These are phyloP conservation scores for Antechinus stuartii DNA, from an alignment of 2,113 vertebrate species.

Conservation along the genomic window DNA sequence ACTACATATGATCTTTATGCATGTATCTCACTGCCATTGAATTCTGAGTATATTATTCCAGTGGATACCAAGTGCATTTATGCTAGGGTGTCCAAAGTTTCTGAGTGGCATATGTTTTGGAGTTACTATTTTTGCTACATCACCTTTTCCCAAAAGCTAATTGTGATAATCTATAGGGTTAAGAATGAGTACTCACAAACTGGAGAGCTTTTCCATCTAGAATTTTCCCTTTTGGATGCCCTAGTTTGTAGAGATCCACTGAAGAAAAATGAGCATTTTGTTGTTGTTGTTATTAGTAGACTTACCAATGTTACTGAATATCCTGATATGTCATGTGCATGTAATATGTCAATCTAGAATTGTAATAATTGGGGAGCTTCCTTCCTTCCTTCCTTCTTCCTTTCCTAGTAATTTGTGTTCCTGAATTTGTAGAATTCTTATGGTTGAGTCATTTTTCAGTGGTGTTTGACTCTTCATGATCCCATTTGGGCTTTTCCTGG, in stretches of 20 bases:
- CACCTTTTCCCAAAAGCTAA: background rate
- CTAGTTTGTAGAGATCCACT: background rate
- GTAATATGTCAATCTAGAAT: background rate
- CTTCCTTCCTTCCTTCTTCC: background rate
- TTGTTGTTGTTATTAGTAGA: background rate
- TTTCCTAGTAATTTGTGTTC: background rate
- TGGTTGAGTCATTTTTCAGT: background rate
- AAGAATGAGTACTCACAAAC: background rate
- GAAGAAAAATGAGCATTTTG: background rate
- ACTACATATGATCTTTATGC: background rate
- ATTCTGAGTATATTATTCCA: background rate
- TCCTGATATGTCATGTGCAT: background rate
- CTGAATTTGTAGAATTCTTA: background rate
- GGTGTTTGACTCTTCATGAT: background rate
- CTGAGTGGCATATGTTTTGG: background rate
- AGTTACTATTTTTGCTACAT: background rate
- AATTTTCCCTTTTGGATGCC: background rate
- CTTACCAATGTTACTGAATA: background rate
- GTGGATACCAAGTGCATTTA: background rate
- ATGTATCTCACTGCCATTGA: background rate
- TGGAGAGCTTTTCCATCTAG: background rate
- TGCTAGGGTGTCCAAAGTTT: background rate
- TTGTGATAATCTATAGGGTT: background rate
- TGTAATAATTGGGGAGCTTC: background rate
- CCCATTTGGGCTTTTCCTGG: background rate